Percentiles rank a stretch among this genome's conserved stretches.
These are phyloP conservation scores for Smithornis capensis DNA, from an alignment of 2,113 vertebrate genomes.

Conservation along the genomic window DNA sequence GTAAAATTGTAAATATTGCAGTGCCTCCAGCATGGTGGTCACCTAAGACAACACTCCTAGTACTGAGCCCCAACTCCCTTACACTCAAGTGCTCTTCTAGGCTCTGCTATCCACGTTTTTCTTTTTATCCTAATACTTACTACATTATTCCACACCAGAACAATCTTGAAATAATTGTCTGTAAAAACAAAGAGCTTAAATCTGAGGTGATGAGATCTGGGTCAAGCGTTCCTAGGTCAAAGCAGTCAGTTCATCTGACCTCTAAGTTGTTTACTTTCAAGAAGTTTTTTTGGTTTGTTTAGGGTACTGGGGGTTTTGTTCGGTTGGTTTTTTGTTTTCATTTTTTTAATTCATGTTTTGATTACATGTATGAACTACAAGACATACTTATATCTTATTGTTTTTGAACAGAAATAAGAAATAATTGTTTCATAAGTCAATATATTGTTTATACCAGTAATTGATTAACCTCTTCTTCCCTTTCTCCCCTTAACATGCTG, in stretches of 20 bases:
- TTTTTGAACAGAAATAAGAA: neutral
- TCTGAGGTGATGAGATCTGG: neutral
- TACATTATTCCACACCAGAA: neutral
- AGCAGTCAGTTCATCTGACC: neutral
- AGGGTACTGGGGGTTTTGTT: rapidly evolving
- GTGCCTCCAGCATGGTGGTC: neutral
- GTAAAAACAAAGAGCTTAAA: neutral
- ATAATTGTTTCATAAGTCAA: neutral
- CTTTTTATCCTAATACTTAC: neutral
- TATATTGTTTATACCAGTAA: neutral
- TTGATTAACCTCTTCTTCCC: constrained; percentile 31
- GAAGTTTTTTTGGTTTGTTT: neutral
- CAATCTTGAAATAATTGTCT: neutral
- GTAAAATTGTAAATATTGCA: neutral
- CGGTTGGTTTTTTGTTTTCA: neutral
- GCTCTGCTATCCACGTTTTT: rapidly evolving
- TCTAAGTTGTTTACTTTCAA: neutral
- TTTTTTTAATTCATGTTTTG: neutral
- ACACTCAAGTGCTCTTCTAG: neutral
- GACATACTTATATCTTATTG: neutral
- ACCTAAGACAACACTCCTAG: rapidly evolving
- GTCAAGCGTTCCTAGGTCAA: neutral
- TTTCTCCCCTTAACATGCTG: neutral
- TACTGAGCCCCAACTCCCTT: neutral
- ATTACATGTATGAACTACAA: neutral